Evolutionary conservation across 2,797 vertebrate species (phyloP).

Genomic region (Enteromius trimaculatus): DNA sequence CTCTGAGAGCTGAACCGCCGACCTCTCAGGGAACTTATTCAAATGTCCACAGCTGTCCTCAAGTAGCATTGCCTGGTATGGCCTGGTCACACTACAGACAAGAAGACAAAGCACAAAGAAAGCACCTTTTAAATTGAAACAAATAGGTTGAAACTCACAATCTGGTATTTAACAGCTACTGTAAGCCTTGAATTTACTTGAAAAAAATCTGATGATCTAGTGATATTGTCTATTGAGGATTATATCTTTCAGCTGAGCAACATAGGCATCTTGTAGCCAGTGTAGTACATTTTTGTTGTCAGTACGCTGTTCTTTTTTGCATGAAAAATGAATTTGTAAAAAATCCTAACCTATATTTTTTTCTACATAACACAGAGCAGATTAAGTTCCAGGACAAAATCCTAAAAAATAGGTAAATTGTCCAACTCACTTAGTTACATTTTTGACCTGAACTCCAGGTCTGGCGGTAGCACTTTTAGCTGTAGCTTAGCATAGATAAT

Average conservation of each 20-base stretch:
- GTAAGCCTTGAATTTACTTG: not conserved
- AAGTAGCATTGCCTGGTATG: conserved; percentile 40
- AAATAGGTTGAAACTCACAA: conserved; percentile 8
- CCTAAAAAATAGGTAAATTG: no score
- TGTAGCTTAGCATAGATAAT: no score
- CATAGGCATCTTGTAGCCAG: not conserved
- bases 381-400: not conserved
- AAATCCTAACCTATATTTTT: not conserved
- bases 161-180: not conserved
- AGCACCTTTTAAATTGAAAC: not conserved
- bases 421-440: no score
- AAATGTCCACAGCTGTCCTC: conserved; percentile 64
- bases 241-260: not conserved
- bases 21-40: conserved; percentile 65
- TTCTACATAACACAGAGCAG: not conserved
- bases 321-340: not conserved
- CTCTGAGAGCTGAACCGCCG: conserved; percentile 54
- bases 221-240: not conserved
- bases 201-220: not conserved
- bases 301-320: not conserved
- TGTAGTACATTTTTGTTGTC: not conserved
- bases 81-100: conserved; percentile 16
- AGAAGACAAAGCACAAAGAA: conserved; percentile 27
- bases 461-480: no score
- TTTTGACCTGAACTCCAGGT: no score